Evolutionary conservation across 2,888 invertebrate species (phyloP), one percentile per base, ranked within the genome.

Genomic region (Ecdyonurus torrentis): DNA sequence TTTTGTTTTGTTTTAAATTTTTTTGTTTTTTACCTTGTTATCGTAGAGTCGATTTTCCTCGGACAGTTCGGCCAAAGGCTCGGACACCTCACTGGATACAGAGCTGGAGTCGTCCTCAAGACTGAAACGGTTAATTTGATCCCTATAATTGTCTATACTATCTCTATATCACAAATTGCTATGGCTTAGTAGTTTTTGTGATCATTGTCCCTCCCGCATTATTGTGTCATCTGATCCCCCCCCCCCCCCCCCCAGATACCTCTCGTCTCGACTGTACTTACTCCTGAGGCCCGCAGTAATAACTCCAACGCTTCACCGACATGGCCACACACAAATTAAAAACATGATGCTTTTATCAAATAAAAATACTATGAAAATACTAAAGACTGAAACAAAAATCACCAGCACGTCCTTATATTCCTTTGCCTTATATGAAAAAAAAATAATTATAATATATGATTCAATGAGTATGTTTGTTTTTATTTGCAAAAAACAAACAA

Each of bases 31-130:
- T 37, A 37, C 37, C 37, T 37, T 37, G 37, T 37, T 37, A 10
- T 37, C 37, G 37, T 37, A 37, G 7, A 37, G 15, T 15, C 37
- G 37, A 37, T 37, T 37, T 37, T 37, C 37, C 37, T 37, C 37
- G 37, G 37, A 37, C 37, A 37, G 37, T 37, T 37, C 37, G 37
- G 15, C 37, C 37, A 37, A 37, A 15, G 59, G 59, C 10, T 58
- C 63, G 25, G 59, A 58, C 18, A 58, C 63, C 52, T 59, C 63
- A 63, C 63, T 63, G 52, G 63, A 63, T 24, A 63, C 63, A 18
- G 63, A 63, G 59, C 63, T 63, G 52, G 63, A 63, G 59, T 63
- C 63, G 59, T 63, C 63, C 59, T 22, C 55, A n/a, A 55, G 19
- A 55, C 55, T 55, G 55, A 20, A 37, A 37, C 37, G 7, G 37